A percentile compares a stretch with the other conserved stretches of the same genome.
phyloP scores from a whole-genome alignment of 2,113 vertebrate species.

The Mastomys natalensis region DNA sequence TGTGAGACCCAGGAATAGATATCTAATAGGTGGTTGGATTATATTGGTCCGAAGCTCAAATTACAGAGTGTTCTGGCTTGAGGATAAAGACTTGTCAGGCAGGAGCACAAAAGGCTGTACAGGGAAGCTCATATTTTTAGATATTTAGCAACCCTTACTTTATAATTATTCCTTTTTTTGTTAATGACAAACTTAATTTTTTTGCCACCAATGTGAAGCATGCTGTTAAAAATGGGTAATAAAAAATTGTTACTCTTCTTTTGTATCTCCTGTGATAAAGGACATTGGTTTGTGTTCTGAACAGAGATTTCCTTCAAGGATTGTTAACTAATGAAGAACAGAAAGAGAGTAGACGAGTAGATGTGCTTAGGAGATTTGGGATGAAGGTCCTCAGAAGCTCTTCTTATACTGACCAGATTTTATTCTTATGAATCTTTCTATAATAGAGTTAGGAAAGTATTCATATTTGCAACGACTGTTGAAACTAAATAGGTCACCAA shows the following conservation, averaged over 20 bases:
- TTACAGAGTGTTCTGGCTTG: slow-evolving; percentile 26
- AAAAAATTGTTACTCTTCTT: not conserved
- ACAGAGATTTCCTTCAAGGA: slow-evolving; percentile 39
- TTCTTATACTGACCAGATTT: not conserved
- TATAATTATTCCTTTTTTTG: slow-evolving; percentile 30
- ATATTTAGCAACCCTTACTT: not conserved
- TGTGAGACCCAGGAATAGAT: not conserved
- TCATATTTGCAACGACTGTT: slow-evolving; percentile 15
- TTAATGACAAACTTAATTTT: slow-evolving; percentile 58
- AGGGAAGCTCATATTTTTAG: slow-evolving; percentile 31
- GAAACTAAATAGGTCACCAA: slow-evolving; percentile 8
- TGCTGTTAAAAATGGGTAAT: slow-evolving; percentile 17
- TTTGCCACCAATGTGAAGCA: slow-evolving; percentile 3
- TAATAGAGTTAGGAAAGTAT: not conserved
- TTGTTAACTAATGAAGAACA: not conserved
- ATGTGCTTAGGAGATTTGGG: not conserved
- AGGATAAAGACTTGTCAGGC: not conserved
- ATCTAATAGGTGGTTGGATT: not conserved
- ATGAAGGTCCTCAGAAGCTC: not conserved
- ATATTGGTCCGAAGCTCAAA: not conserved
- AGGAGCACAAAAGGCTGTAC: not conserved
- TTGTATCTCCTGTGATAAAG: not conserved
- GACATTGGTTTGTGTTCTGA: not conserved
- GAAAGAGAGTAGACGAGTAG: not conserved
- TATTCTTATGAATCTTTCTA: slow-evolving; percentile 10